A percentile compares a stretch with the other conserved stretches of the same genome.
Conservation (phyloP, 2,888 invertebrate genomes). For the Hypselothyrea guttata region DNA sequence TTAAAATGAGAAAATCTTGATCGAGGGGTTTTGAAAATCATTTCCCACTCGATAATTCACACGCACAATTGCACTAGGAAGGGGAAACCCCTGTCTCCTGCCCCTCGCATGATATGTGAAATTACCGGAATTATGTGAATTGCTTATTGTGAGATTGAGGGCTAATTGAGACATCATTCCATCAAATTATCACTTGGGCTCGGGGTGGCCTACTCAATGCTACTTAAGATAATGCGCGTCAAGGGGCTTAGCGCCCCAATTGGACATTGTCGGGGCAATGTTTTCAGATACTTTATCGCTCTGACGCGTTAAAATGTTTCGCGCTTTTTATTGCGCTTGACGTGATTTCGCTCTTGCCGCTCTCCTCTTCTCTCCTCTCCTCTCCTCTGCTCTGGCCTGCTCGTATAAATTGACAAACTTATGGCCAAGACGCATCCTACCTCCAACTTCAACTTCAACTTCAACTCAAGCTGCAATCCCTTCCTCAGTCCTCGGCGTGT, state of each 20-base stretch:
- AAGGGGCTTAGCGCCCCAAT: slow-evolving; percentile 67
- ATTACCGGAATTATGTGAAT: not conserved
- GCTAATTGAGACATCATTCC: slow-evolving; percentile 76
- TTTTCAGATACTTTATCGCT: slow-evolving; percentile 76
- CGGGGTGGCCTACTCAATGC: slow-evolving; percentile 57
- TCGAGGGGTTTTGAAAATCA: slow-evolving; percentile 43
- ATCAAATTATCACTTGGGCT: slow-evolving; percentile 65
- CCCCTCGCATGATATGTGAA: no score
- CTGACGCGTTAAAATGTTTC: slow-evolving; percentile 75
- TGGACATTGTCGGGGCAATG: slow-evolving; percentile 66
- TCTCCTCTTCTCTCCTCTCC: slow-evolving; percentile 6
- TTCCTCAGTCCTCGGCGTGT: slow-evolving; percentile 51
- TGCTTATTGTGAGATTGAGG: slow-evolving; percentile 4
- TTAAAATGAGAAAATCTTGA: slow-evolving; percentile 15
- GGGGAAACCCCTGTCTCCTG: not conserved
- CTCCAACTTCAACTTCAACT: slow-evolving; percentile 10
- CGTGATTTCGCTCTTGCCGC: slow-evolving; percentile 66
- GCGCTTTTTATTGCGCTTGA: slow-evolving; percentile 76
- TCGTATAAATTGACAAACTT: slow-evolving; percentile 76
- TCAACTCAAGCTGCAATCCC: slow-evolving; percentile 6
- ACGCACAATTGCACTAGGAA: slow-evolving; percentile 32
- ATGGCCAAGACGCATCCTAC: slow-evolving; percentile 42
- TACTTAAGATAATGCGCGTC: slow-evolving; percentile 71
- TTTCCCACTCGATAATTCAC: slow-evolving; percentile 56
- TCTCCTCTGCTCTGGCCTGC: slow-evolving; percentile 12